phyloP scores from a whole-genome alignment of 53 echinoderm and acorn worm genomes.

The Paracentrotus lividus region DNA sequence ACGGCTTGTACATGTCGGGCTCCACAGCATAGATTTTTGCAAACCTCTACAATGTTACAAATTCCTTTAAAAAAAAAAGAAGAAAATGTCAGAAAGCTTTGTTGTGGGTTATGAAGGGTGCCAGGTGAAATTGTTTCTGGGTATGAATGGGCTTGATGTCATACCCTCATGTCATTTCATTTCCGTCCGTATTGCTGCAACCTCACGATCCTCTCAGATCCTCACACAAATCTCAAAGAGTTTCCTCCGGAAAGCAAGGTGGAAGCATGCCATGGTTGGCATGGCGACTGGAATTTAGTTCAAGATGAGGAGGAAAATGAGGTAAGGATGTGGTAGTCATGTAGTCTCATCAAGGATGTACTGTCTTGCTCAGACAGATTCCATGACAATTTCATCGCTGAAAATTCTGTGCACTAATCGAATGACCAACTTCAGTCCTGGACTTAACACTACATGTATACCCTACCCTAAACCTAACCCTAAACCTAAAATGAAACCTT shows the following conservation, averaged over 20 bases:
- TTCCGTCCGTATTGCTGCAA: conserved; percentile 27
- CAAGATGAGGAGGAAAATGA: neutral
- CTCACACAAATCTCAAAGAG: conserved; percentile 18
- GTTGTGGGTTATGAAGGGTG: neutral
- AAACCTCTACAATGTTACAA: too few relatives aligned
- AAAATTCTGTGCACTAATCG: too few relatives aligned
- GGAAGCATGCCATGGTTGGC: conserved; percentile 2
- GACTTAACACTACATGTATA: too few relatives aligned
- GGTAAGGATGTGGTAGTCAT: neutral
- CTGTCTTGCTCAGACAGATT: too few relatives aligned
- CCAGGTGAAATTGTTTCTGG: neutral
- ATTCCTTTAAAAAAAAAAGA: conserved; percentile 4
- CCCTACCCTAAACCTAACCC: too few relatives aligned
- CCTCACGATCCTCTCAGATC: conserved; percentile 3
- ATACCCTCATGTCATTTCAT: conserved; percentile 46
- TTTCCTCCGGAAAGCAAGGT: conserved; percentile 37
- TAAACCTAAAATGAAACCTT: too few relatives aligned
- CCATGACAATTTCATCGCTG: too few relatives aligned
- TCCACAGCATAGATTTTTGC: too few relatives aligned
- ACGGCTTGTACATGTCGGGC: too few relatives aligned
- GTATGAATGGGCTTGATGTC: conserved; percentile 18
- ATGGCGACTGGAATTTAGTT: neutral
- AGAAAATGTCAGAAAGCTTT: neutral
- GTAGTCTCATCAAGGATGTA: too few relatives aligned
- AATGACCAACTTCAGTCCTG: too few relatives aligned